A percentile compares a stretch with the other conserved stretches of the same genome.
These are phyloP conservation scores for Propsilocerus akamusi DNA, from an alignment of 1,140 invertebrate genomes.

Conservation along the genomic window DNA sequence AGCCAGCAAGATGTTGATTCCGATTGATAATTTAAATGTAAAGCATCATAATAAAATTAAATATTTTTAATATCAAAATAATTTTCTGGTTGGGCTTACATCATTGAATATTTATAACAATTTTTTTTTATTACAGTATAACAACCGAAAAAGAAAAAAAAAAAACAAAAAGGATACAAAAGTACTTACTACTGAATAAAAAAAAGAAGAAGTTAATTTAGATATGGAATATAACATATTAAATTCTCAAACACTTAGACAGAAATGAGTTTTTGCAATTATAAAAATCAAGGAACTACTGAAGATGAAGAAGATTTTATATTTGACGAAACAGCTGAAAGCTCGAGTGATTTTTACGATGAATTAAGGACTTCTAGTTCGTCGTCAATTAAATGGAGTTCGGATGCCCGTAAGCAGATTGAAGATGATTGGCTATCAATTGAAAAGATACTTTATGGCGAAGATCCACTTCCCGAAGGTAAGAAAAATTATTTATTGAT, in stretches of 20 bases:
- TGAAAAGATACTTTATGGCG: conserved; percentile 17
- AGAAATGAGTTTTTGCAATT: conserved; percentile 5
- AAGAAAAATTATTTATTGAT: neutral
- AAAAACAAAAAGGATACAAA: too few species aligned
- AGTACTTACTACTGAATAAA: too few species aligned
- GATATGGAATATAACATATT: too few species aligned
- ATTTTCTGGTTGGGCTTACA: too few species aligned
- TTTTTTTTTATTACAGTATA: too few species aligned
- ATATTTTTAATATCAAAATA: too few species aligned
- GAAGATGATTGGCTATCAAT: conserved; percentile 20
- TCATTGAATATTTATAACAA: too few species aligned
- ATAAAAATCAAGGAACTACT: neutral
- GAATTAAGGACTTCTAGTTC: neutral
- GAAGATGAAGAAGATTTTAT: neutral
- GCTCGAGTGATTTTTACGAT: neutral
- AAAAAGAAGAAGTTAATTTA: too few species aligned
- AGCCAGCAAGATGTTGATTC: neutral
- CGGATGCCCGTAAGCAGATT: conserved; percentile 23
- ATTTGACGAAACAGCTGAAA: neutral
- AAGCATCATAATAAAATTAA: too few species aligned
- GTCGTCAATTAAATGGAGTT: conserved; percentile 20
- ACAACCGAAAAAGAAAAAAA: too few species aligned
- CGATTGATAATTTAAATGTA: too few species aligned
- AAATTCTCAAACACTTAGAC: too few species aligned
- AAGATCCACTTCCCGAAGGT: conserved; percentile 12